Evolutionary conservation across 1,140 invertebrate species (phyloP), one percentile per base, ranked within the genome.

Genomic region (Luehdorfia chinensis): DNA sequence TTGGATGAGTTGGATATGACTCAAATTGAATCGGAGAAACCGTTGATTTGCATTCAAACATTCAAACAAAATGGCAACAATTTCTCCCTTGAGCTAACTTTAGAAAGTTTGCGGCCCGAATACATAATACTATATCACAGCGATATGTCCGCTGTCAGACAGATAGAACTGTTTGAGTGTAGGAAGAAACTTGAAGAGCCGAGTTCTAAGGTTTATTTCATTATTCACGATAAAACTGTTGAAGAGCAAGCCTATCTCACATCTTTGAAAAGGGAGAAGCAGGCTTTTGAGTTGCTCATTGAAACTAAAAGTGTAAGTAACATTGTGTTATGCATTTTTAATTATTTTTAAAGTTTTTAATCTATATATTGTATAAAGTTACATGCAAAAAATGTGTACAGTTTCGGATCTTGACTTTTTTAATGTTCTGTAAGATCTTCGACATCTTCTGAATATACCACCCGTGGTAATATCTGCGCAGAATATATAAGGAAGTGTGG

Each of bases 181-280:
- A 93, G 92, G 59, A 92, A 93, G 61, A 79, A 91, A 63, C 87
- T 90, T 2, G 87, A 88, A 0, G 81, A 78, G 34, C 71, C 88
- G 2, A 75, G 87, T 3, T 72, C 96, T 1, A 91, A 91, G 63
- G 91, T 98, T n/a, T 98, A 95, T 78, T 97, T 98, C 63, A 72
- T 98, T 13, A 91, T 97, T 33, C 96, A 97, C 74, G 92, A 92
- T 6, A 93, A 93, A 14, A 98, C 97, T 11, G 94, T 96, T 0
- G 98, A 99, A 87, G 97, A 99, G 81, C 97, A 99, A 88, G 91
- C 94, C 1, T 99, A 98, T 83, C 87, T 99, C 8, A 98, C 96
- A 1, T 91, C 93, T 2, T 87, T 99, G 31, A 89, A 95, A 48
- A 90, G 93, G 52, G 98, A 99, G 84, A 99, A 99, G 80, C 91